Base-by-base conservation (phyloP, 2,888 invertebrate species). In the Lathronympha strigana region DNA sequence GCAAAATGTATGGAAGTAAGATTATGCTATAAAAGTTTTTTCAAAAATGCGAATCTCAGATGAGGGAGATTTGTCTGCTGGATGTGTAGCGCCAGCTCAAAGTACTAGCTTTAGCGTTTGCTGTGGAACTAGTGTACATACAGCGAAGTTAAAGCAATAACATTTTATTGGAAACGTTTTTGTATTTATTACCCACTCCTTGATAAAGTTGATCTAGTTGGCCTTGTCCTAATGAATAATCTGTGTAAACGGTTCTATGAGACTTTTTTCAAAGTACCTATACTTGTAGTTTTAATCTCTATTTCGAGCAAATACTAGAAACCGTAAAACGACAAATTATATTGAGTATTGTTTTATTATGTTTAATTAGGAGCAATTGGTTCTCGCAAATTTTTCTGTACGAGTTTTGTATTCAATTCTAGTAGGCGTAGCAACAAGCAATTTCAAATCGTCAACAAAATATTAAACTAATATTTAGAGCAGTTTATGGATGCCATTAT, bases 211-310 rank as follows among this genome's bases (percentile, higher is more conserved):
- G 43, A 43, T 57, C 63, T 68, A 40, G 63, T 45, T 61, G 63
- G 45, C 68, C 68, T 67, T 68, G 68, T 33, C 57, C 58, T 25
- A 64, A 53, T 58, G 51, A 58, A 19, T 53, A 45, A 31, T 36
- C 19, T 28, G 36, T 28, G 62, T 54, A n/a, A 28, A 15, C 54
- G 54, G 38, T 36, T 36, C n/a, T 15, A 40, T 21, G 15, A 49
- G 33, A 15, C 49, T 47, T 58, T 63, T 55, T 11, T 17, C 33
- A 17, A 45, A 36, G 23, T 23, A 33, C 36, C n/a, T 15, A n/a
- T n/a, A n/a, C n/a, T n/a, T n/a, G n/a, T n/a, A n/a, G n/a, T n/a
- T n/a, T n/a, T n/a, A n/a, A n/a, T n/a, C n/a, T n/a, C n/a, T n/a
- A n/a, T n/a, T n/a, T n/a, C n/a, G n/a, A n/a, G n/a, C n/a, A n/a